Conservation (phyloP, 1,140 invertebrate species). For the Glossosoma conforme region DNA sequence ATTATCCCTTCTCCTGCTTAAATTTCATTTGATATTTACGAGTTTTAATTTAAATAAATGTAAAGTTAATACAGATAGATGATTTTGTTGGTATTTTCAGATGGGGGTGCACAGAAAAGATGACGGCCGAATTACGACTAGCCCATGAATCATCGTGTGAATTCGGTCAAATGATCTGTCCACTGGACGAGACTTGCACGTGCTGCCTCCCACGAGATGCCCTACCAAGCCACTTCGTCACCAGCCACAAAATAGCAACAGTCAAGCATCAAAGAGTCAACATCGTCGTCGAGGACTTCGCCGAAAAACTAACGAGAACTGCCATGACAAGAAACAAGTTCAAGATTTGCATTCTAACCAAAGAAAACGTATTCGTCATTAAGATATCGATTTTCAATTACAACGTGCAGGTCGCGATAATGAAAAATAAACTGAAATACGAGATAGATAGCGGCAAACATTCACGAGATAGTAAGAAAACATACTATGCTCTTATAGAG, state of each 20-base stretch:
- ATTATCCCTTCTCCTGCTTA: too few relatives aligned
- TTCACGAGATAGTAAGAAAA: slow-evolving; percentile 43
- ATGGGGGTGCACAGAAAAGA: slow-evolving; percentile 41
- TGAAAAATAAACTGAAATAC: slow-evolving; percentile 41
- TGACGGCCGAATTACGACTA: slow-evolving; percentile 38
- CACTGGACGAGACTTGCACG: slow-evolving; percentile 41
- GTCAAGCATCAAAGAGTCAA: slow-evolving; percentile 46
- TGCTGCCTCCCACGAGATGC: slow-evolving; percentile 40
- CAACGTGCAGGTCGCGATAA: slow-evolving; percentile 43
- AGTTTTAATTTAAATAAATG: too few relatives aligned
- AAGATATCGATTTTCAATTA: slow-evolving; percentile 48
- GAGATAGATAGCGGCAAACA: slow-evolving; percentile 37
- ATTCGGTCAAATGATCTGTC: slow-evolving; percentile 44
- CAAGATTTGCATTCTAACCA: slow-evolving; percentile 41
- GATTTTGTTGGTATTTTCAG: too few relatives aligned
- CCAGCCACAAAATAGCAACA: slow-evolving; percentile 42
- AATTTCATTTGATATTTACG: too few relatives aligned
- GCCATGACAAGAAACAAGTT: slow-evolving; percentile 45
- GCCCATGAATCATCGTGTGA: slow-evolving; percentile 46
- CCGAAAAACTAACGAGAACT: slow-evolving; percentile 44
- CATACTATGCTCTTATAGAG: slow-evolving; percentile 44
- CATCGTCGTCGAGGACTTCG: slow-evolving; percentile 47
- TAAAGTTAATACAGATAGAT: too few relatives aligned
- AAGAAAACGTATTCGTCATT: slow-evolving; percentile 46
- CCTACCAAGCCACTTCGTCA: slow-evolving; percentile 40